Evolutionary conservation across 2,888 invertebrate species (phyloP).

Genomic region (Drosophila heteroneura): DNA sequence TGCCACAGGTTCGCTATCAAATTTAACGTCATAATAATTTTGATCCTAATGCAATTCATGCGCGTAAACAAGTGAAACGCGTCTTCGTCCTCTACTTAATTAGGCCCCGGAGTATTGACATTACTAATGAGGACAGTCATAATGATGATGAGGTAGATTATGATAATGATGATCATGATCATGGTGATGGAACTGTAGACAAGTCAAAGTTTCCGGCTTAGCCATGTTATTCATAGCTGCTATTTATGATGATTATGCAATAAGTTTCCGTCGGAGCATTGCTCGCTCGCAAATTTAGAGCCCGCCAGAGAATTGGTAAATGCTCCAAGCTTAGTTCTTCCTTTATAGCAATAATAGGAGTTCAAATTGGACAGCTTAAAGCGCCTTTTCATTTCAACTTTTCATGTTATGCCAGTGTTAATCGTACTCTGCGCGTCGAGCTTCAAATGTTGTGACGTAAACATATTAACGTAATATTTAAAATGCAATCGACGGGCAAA

Average conservation of each 20-base stretch:
- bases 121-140: slow-evolving; percentile 43
- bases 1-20: slow-evolving; percentile 24
- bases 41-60: slow-evolving; percentile 60
- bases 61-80: slow-evolving; percentile 24
- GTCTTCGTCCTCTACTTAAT: slow-evolving; percentile 27
- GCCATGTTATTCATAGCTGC: slow-evolving; percentile 39
- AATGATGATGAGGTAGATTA: slow-evolving; percentile 23
- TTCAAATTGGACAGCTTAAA: slow-evolving; percentile 28
- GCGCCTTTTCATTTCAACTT: slow-evolving; percentile 29
- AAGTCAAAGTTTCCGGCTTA: slow-evolving; percentile 34
- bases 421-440: slow-evolving; percentile 48
- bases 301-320: slow-evolving; percentile 46
- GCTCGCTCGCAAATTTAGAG: slow-evolving; percentile 15
- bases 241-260: slow-evolving; percentile 54
- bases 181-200: slow-evolving; percentile 42
- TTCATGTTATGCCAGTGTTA: slow-evolving; percentile 42
- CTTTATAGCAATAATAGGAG: background rate
- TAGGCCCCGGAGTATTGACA: slow-evolving; percentile 41
- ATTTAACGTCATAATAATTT: slow-evolving; percentile 37
- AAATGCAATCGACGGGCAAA: slow-evolving; percentile 52
- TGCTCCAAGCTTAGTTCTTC: slow-evolving; percentile 11
- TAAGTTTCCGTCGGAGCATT: slow-evolving; percentile 30
- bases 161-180: slow-evolving; percentile 27
- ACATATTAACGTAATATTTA: slow-evolving; percentile 56
- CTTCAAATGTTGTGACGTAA: slow-evolving; percentile 54